Evolutionary conservation across 2,113 vertebrate species (phyloP).

Genomic region (Lethenteron reissneri): DNA sequence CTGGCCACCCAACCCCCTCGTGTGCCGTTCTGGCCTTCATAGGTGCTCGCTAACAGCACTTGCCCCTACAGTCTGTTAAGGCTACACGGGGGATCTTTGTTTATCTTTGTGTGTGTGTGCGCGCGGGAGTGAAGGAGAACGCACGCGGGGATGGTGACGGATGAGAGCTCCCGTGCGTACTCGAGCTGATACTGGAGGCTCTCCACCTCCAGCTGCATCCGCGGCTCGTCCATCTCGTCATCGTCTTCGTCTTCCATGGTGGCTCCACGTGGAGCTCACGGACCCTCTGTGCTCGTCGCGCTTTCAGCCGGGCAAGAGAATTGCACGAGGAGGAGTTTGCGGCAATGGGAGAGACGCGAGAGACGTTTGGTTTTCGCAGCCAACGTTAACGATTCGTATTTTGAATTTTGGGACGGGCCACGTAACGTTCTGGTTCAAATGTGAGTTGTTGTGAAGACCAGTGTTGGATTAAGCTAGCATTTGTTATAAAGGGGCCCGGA

Average conservation of each 20-base stretch:
- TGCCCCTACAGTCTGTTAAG: not conserved
- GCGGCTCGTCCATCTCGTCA: constrained; percentile 80
- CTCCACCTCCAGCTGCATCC: constrained; percentile 94
- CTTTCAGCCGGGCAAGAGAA: no score
- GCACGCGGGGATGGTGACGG: constrained; percentile 83
- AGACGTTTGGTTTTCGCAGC: no score
- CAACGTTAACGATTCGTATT: no score
- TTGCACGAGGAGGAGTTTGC: no score
- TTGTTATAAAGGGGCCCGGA: no score
- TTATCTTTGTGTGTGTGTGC: not conserved
- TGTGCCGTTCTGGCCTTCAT: not conserved
- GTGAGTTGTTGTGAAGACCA: no score
- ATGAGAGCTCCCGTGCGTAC: constrained; percentile 80
- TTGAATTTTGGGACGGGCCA: no score
- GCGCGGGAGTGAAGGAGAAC: constrained; percentile 15
- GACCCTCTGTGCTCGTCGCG: no score
- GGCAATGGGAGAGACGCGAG: no score
- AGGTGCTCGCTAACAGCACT: not conserved
- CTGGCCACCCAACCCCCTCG: no score
- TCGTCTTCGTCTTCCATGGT: constrained; percentile 1
- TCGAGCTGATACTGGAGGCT: constrained; percentile 91
- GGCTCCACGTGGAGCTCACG: not conserved
- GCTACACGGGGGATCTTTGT: not conserved
- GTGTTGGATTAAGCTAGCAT: no score
- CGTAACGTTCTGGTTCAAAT: no score